Evolutionary conservation across 1,140 invertebrate species (phyloP), one percentile per base, ranked within the genome.

Genomic region (Drosophila baimaii): DNA sequence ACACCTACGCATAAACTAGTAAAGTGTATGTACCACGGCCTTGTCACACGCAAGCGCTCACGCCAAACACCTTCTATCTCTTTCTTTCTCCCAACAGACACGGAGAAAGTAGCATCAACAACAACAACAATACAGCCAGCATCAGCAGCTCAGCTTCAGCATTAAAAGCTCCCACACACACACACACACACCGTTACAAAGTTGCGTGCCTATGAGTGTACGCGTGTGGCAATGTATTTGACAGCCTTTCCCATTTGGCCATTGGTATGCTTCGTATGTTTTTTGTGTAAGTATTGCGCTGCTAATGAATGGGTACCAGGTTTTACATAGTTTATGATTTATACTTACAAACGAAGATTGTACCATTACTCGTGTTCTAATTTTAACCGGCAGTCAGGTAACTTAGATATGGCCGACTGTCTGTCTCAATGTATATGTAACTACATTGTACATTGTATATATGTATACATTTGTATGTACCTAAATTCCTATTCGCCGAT

Each of bases 191-290:
- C 25, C 31, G 47, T n/a, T 35, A 51, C 47, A 72, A 19, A 54
- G 29, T 61, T 61, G 39, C 57, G 57, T 63, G 71, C 71, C 57
- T 49, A 62, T 62, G 63, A 33, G 47, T 43, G 39, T 72, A 77
- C 70, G 56, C 49, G 70, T 49, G 37, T 69, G 78, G 81, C 77
- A 85, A 84, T 84, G 81, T 84, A 84, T 85, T 85, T 75, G 78
- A 63, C 79, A 85, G 59, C 73, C 68, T 73, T 81, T 80, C 77
- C 78, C 59, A 74, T 78, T 74, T 85, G 81, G 73, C 59, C 82
- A 64, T 81, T 81, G 81, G 81, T 85, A 71, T 84, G 81, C 78
- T 65, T 81, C 49, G 59, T 85, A 51, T 86, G 69, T 74, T 77
- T 85, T 74, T 77, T 84, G 59, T 77, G 81, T 84, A 85, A 84